Base-by-base conservation (phyloP, 2,113 vertebrate species). In the Brachypodius melanocephalos region DNA sequence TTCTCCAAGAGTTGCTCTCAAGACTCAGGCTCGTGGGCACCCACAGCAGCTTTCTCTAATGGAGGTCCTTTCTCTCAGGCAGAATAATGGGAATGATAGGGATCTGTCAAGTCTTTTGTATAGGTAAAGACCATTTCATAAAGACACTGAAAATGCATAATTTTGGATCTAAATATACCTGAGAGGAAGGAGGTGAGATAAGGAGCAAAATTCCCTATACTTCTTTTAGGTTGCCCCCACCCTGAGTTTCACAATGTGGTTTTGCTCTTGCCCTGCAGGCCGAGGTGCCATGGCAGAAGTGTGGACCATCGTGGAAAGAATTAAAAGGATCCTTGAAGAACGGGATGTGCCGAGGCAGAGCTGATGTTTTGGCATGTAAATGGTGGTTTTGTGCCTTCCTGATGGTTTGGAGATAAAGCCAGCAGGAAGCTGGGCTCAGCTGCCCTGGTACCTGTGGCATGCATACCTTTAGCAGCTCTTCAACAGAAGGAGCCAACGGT, bases 231-330 rank as follows among this genome's bases (percentile, higher is more conserved):
- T 52, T 54, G 8, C 12, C 43, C 32, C 17, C 45, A 19, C 11
- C 26, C 48, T 54, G 75, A 19, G 12, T 85, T 81, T 92, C 67
- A 76, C 79, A 4, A 0, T 12, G 62, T 65, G 54, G 29, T 45
- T 96, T 61, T 94, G 38, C 84, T 63, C 74, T 97, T 67, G 10
- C 61, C 83, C 72, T 76, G 32, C 95, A 99, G 99, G 99, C 94
- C 98, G 93, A 93, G 99, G 99, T 5, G 99, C 98, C 95, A 99
- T 99, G 99, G 99, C 99, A 42, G 99, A 99, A 89, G 98, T 99
- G 59, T 95, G 96, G 12, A 98, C 98, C 66, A 99, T 99, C 42
- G 94, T 99, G 86, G 96, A 96, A 67, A 96, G 94, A 16, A 97
- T 99, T 67, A 97, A 97, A 88, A 97, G 97, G 63, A 80, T 97